A percentile compares a stretch with the other conserved stretches of the same genome.
phyloP scores from a whole-genome alignment of 2,888 invertebrate species.

The Prosapia bicincta region DNA sequence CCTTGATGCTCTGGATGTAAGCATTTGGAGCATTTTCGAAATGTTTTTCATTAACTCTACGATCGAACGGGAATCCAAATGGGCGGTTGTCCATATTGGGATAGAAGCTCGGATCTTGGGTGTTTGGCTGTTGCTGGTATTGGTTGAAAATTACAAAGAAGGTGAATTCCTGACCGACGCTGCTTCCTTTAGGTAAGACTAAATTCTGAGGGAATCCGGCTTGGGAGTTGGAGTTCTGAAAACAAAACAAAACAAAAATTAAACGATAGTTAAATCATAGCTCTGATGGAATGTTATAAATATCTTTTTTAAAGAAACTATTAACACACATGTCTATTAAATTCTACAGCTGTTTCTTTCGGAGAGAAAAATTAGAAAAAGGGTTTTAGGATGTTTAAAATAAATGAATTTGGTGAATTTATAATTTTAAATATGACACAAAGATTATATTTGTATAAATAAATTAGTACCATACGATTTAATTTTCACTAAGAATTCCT shows the following conservation, averaged over 20 bases:
- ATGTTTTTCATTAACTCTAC: slow-evolving; percentile 54
- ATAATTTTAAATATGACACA: no score
- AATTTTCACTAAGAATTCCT: no score
- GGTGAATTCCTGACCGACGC: slow-evolving; percentile 46
- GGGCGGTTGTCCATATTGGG: slow-evolving; percentile 58
- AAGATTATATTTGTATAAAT: no score
- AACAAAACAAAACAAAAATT: background rate
- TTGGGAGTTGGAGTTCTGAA: background rate
- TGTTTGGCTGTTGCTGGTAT: slow-evolving; percentile 45
- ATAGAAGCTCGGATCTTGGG: slow-evolving; percentile 51
- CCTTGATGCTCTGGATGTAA: slow-evolving; percentile 56
- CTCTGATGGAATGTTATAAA: no score
- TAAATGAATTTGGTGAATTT: no score
- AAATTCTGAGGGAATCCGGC: slow-evolving; percentile 37
- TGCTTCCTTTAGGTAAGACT: slow-evolving; percentile 25
- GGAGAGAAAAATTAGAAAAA: no score
- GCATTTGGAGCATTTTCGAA: slow-evolving; percentile 63
- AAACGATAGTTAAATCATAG: no score
- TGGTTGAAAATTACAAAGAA: slow-evolving; percentile 50
- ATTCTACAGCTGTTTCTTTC: no score
- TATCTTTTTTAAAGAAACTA: no score
- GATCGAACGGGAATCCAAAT: slow-evolving; percentile 72
- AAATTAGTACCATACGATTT: no score
- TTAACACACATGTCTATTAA: no score
- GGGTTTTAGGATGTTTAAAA: no score